A percentile compares a stretch with the other conserved stretches of the same genome.
These are phyloP conservation scores for Eudyptes chrysolophus DNA, from an alignment of 2,113 vertebrate species.

Conservation along the genomic window DNA sequence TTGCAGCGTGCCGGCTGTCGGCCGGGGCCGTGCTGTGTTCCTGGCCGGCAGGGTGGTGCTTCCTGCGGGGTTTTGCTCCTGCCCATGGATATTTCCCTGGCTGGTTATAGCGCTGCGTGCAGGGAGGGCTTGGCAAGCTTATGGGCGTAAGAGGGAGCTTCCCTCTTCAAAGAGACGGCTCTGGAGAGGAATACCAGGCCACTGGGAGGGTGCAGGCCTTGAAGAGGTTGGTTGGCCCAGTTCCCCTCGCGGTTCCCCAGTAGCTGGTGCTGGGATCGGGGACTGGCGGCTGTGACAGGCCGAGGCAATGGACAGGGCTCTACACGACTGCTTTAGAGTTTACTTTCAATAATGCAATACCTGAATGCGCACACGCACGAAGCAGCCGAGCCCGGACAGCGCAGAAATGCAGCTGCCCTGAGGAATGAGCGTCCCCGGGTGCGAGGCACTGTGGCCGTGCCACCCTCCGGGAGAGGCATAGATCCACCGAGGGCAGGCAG, in stretches of 20 bases:
- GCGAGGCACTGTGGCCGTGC: rapidly evolving
- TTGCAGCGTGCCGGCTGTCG: background rate
- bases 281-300: background rate
- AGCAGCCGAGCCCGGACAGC: background rate
- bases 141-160: background rate
- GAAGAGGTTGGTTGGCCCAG: background rate
- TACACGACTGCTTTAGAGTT: background rate
- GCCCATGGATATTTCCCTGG: background rate
- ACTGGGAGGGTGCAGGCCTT: no score
- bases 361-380: rapidly evolving
- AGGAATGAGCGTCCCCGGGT: background rate
- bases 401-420: background rate
- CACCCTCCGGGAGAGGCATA: background rate
- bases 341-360: background rate
- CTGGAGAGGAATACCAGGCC: background rate
- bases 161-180: background rate
- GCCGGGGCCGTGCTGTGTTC: background rate
- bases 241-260: rapidly evolving
- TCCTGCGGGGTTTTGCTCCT: background rate
- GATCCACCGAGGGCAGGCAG: rapidly evolving
- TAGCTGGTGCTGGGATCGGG: background rate
- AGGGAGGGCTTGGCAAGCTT: background rate
- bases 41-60: background rate
- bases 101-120: rapidly evolving
- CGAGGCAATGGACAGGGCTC: background rate